Base-by-base conservation (phyloP, 2,113 vertebrate species). In the Tychaedon coryphoeus region DNA sequence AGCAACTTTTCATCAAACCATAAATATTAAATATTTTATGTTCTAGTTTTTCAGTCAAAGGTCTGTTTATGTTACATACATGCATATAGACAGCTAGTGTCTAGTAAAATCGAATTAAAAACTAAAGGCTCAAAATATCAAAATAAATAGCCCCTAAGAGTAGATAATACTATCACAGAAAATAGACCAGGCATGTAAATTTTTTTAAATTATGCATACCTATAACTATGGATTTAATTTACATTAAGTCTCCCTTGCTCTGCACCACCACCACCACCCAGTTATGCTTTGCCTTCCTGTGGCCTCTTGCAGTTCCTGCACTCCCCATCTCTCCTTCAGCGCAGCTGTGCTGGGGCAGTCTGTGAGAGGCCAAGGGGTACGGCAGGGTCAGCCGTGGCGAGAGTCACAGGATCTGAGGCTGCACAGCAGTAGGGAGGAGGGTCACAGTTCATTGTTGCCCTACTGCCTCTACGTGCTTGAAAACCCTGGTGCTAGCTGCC, bases 331-430 rank as follows among this genome's bases (percentile, higher is more conserved):
- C 3, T 72, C 12, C 38, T 5, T 19, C 17, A 38, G 36, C 3
- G 1, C 18, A 31, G 14, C 25, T 48, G 9, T 2, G 0, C 12
- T 36, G 42, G 5, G 25, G 36, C n/a, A 42, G 26, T 13, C 9
- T 73, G 7, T 16, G 16, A 22, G 9, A 4, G 18, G 3, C 10
- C 24, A 8, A 17, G 11, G 19, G 0, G 2, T 2, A 24, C 6
- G 17, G 10, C 24, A 80, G 29, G 12, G 14, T 5, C n/a, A 67
- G 31, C 4, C 8, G 19, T 15, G 8, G 25, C 16, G 31, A 6
- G 12, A 45, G 6, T 4, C 14, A 22, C 5, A 26, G 22, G 7
- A 29, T 23, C 20, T 28, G 38, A 38, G n/a, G 11, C 38, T 69
- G 29, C 19, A 34, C 25, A 81, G 28, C 15, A 64, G 16, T 0